These are phyloP conservation scores for Ommatoiulus sabulosus DNA, from an alignment of 2,888 invertebrate species.

Conservation along the genomic window DNA sequence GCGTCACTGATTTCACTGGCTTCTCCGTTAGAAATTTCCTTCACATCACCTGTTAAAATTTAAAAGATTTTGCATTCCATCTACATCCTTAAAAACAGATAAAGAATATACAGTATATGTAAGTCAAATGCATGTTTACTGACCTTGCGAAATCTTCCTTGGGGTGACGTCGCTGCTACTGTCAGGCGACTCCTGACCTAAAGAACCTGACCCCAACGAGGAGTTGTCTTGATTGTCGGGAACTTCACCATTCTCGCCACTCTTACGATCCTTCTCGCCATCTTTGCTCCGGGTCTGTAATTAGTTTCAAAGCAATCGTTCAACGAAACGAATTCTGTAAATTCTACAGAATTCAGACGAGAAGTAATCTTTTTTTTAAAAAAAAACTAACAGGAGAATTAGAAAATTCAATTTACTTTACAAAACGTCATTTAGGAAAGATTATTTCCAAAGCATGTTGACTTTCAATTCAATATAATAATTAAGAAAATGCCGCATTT, in stretches of 20 bases:
- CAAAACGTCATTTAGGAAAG: no score
- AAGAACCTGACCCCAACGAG: conserved; percentile 61
- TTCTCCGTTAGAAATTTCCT: not conserved
- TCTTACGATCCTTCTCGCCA: conserved; percentile 54
- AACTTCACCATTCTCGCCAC: conserved; percentile 57
- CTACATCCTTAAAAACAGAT: not conserved
- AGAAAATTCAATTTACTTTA: no score
- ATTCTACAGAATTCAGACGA: no score
- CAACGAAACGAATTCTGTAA: no score
- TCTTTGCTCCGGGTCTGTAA: not conserved
- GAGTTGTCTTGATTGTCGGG: conserved; percentile 60
- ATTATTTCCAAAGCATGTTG: no score
- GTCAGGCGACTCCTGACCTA: conserved; percentile 60
- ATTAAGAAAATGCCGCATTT: no score
- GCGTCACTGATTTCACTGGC: not conserved
- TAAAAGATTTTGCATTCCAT: not conserved
- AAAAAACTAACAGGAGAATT: no score
- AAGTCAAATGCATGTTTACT: not conserved
- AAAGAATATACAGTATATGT: not conserved
- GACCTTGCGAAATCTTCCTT: not conserved
- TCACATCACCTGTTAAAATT: not conserved
- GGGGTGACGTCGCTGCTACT: conserved; percentile 59
- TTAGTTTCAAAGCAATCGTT: conserved; percentile 29
- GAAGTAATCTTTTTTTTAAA: no score
- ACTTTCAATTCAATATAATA: no score